Evolutionary conservation across 2,113 vertebrate species (phyloP), one percentile per base, ranked within the genome.

Genomic region (Aramus guarauna): DNA sequence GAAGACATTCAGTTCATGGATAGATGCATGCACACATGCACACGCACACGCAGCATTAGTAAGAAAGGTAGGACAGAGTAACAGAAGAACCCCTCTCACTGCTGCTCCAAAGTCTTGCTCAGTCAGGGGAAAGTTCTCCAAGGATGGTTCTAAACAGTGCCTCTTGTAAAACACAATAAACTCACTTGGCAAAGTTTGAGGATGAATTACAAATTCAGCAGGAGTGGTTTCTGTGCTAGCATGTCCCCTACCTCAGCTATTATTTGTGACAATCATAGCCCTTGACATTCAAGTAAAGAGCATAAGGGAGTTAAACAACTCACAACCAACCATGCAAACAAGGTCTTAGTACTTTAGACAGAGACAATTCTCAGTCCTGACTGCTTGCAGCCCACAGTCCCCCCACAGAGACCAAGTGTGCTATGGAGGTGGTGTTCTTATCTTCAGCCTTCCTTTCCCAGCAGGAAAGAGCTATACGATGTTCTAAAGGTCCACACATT

Each of bases 251-350:
- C 43, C 41, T 94, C 74, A 78, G 50, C 11, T 32, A 77, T 43
- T 52, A 56, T 74, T 55, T 47, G 30, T 52, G 56, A 85, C 24
- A 83, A 60, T 27, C 59, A 79, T 53, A 93, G 95, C 85, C 88
- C 78, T 93, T 97, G 63, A 91, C n/a, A 74, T 73, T 80, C 77
- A 88, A 69, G 24, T 60, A 68, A 90, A 64, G 23, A 94, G 47
- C 32, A 41, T 53, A 41, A 80, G 45, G 37, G 50, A 48, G 23
- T 82, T 91, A 58, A 88, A 17, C 21, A 85, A 58, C 53, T 85
- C 6, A 9, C 45, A 74, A 78, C 12, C 43, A 81, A 67, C 21
- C 27, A 48, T 3, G 26, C 20, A 39, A 55, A 11, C 50, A 81
- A 60, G 17, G 24, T 85, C 45, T 92, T 9, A 48, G 32, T 64